These are phyloP conservation scores for Sakesphorus luctuosus DNA, from an alignment of 2,113 vertebrate genomes.

Conservation along the genomic window DNA sequence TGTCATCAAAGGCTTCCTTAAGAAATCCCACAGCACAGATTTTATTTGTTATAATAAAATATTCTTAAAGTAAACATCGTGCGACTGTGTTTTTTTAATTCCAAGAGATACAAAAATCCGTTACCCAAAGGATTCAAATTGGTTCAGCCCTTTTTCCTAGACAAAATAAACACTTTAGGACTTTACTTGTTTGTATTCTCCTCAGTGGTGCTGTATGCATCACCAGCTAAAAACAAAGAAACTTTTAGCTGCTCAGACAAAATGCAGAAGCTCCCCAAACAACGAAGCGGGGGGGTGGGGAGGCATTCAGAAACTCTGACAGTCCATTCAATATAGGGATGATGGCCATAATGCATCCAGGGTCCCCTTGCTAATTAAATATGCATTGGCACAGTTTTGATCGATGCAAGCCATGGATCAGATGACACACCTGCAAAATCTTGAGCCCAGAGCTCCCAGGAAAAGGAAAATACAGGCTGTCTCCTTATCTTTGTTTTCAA, in stretches of 20 bases:
- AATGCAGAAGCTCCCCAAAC: slow-evolving; percentile 87
- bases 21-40: slow-evolving; percentile 70
- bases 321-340: slow-evolving; percentile 88
- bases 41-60: slow-evolving; percentile 73
- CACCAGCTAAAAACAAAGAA: slow-evolving; percentile 96
- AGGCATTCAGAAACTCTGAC: slow-evolving; percentile 87
- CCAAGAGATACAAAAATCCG: slow-evolving; percentile 71
- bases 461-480: slow-evolving; percentile 83
- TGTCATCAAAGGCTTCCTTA: slow-evolving; percentile 72
- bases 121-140: slow-evolving; percentile 74
- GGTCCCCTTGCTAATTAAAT: slow-evolving; percentile 94
- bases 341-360: slow-evolving; percentile 85
- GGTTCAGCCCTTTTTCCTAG: slow-evolving; percentile 79
- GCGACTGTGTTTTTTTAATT: slow-evolving; percentile 54
- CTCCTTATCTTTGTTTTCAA: slow-evolving; percentile 86
- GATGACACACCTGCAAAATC: slow-evolving; percentile 94
- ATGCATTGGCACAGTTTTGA: slow-evolving; percentile 91
- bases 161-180: slow-evolving; percentile 91
- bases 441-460: slow-evolving; percentile 85
- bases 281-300: slow-evolving; percentile 77
- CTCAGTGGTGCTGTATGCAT: slow-evolving; percentile 86
- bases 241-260: slow-evolving; percentile 89
- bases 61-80: slow-evolving; percentile 70
- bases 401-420: slow-evolving; percentile 90
- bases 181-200: slow-evolving; percentile 92